phyloP scores from a whole-genome alignment of 2,888 invertebrate species.

The Platycheirus albimanus region DNA sequence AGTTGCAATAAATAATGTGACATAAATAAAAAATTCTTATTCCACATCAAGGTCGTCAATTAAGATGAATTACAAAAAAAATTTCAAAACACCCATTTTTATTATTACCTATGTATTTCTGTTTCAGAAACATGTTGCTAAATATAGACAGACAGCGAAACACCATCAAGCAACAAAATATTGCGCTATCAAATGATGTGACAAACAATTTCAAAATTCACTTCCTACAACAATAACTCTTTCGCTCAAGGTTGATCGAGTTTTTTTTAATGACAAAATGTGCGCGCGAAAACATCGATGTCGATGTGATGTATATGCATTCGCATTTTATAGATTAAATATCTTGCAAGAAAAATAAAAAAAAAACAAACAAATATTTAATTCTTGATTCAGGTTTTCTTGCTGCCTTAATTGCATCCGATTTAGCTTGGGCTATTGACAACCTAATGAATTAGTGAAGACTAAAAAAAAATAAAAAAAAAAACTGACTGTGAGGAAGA shows the following conservation, averaged over 20 bases:
- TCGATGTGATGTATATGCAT: conserved; percentile 30
- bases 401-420: conserved; percentile 27
- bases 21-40: neutral
- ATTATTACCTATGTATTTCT: neutral
- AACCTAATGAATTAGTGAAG: conserved; percentile 29
- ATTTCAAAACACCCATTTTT: conserved; percentile 8
- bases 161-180: neutral
- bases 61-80: conserved; percentile 14
- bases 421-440: conserved; percentile 34
- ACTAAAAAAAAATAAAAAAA: neutral
- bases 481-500: conserved; percentile 19
- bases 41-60: neutral
- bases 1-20: neutral
- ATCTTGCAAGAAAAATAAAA: conserved; percentile 11
- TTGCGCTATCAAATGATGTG: neutral
- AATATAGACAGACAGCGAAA: too few relatives aligned
- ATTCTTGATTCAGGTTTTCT: conserved; percentile 22
- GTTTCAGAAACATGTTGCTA: conserved; percentile 17
- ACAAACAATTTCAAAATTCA: conserved; percentile 33
- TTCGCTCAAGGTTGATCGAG: conserved; percentile 42
- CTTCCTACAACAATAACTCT: conserved; percentile 43
- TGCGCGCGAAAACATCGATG: conserved; percentile 29
- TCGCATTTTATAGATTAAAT: conserved; percentile 24
- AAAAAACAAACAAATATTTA: neutral
- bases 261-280: conserved; percentile 37